phyloP scores from a whole-genome alignment of 2,797 vertebrate genomes.

The Smutsia temminckii region DNA sequence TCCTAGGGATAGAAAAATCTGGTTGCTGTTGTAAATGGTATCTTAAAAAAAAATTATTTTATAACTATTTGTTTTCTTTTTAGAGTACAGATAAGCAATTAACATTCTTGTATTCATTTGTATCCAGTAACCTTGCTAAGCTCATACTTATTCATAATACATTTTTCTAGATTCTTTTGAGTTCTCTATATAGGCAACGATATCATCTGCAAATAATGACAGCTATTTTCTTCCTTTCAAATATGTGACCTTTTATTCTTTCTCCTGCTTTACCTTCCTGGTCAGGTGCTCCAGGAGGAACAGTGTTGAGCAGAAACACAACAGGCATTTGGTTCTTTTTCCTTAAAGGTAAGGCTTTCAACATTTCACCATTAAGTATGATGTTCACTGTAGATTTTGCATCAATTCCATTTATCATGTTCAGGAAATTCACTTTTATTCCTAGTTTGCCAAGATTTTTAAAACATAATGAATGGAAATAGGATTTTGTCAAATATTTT shows the following conservation, averaged over 20 bases:
- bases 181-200: background rate
- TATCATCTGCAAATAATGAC: slow-evolving; percentile 4
- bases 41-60: background rate
- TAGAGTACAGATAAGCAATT: background rate
- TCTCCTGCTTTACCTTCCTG: background rate
- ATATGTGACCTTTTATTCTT: slow-evolving; percentile 9
- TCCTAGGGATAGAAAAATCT: background rate
- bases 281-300: background rate
- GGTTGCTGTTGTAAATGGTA: background rate
- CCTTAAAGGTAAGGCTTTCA: background rate
- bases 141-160: background rate
- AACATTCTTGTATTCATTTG: slow-evolving; percentile 8
- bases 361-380: background rate
- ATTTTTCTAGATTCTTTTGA: slow-evolving; percentile 40
- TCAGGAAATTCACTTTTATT: slow-evolving; percentile 31
- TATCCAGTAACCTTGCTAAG: background rate
- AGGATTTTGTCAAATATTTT: slow-evolving; percentile 32
- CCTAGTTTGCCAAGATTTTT: background rate
- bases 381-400: slow-evolving; percentile 15
- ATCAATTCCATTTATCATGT: background rate
- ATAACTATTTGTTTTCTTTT: background rate
- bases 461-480: background rate
- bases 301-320: background rate
- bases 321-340: background rate
- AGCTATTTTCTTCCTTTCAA: slow-evolving; percentile 35